Evolutionary conservation across 2,888 invertebrate genomes (phyloP), one percentile per base, ranked within the genome.

Genomic region (Agonopterix heracliana): DNA sequence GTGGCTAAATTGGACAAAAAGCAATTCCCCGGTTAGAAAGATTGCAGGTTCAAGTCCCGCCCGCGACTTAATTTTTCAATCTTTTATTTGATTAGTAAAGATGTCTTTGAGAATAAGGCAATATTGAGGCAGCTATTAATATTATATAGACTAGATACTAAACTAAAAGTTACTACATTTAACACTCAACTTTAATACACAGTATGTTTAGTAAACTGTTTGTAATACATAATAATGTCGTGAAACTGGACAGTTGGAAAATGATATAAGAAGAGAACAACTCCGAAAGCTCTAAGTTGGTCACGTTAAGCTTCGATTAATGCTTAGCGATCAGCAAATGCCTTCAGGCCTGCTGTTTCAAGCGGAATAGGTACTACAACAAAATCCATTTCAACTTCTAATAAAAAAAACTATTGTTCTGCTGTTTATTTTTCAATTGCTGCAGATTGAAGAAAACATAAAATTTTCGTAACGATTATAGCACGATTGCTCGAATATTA

Each of bases 261-360:
- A 74, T 75, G 66, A 77, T 78, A 80, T 70, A 82, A 77, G 82
- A 82, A 81, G 81, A 78, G 73, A 78, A 79, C 78, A 82, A 79
- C 68, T 81, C 74, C 72, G 81, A 26, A 26, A 83, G 84, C 80
- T 81, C 81, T 84, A 85, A 78, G 59, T 77, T 81, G 87, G 87
- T 87, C 87, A 87, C 86, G 86, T 67, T 77, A 84, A 86, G 86
- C 86, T 74, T 76, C 76, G 69, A 81, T 81, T 75, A 78, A 79
- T 80, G 73, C 71, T 75, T 74, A 81, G 82, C 79, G 66, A 71
- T 73, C 72, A 75, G 68, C 79, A 78, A 71, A 56, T 55, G 58
- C 65, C 64, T 57, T 66, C 56, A 58, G 64, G 60, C 63, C 66
- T 58, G 67, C 72, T 68, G 74, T 68, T 54, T 68, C 50, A 76